Percentiles rank a stretch among this genome's conserved stretches.
phyloP scores from a whole-genome alignment of 2,113 vertebrate genomes.

The Fulmarus glacialis region DNA sequence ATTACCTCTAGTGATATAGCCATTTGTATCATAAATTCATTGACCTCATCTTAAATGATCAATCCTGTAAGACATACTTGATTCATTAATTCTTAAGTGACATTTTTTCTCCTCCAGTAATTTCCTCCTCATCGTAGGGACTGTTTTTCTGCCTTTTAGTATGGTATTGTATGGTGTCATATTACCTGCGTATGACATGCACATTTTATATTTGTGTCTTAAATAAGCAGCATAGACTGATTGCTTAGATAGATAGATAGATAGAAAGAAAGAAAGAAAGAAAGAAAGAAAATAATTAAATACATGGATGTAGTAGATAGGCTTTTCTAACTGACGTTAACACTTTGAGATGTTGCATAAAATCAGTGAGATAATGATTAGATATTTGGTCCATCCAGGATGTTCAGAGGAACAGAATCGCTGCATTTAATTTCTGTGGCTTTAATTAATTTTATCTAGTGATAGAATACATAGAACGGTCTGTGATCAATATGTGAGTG shows the following conservation, averaged over 20 bases:
- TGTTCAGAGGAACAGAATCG: constrained; percentile 24
- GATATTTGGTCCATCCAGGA: background rate
- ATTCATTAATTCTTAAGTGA: constrained; percentile 81
- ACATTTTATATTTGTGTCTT: background rate
- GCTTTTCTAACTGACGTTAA: background rate
- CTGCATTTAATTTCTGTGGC: constrained; percentile 30
- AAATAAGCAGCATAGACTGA: background rate
- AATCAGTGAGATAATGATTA: constrained; percentile 22
- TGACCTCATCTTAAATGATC: constrained; percentile 79
- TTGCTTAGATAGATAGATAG: background rate
- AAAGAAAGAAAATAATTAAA: background rate
- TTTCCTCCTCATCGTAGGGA: constrained; percentile 50
- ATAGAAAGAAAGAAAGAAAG: too few relatives aligned
- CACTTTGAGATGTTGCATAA: background rate
- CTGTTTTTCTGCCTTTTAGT: constrained; percentile 49
- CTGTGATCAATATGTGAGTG: constrained; percentile 49
- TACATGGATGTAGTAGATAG: background rate
- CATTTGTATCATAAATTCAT: constrained; percentile 80
- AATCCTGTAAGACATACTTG: constrained; percentile 69
- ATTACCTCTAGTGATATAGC: constrained; percentile 71
- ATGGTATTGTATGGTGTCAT: background rate
- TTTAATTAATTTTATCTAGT: constrained; percentile 57
- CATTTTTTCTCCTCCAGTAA: constrained; percentile 66
- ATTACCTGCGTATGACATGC: background rate
- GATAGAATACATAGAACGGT: constrained; percentile 28